Percentiles rank a stretch among this genome's conserved stretches.
phyloP scores from a whole-genome alignment of 2,113 vertebrate species.

The Agelaius tricolor region DNA sequence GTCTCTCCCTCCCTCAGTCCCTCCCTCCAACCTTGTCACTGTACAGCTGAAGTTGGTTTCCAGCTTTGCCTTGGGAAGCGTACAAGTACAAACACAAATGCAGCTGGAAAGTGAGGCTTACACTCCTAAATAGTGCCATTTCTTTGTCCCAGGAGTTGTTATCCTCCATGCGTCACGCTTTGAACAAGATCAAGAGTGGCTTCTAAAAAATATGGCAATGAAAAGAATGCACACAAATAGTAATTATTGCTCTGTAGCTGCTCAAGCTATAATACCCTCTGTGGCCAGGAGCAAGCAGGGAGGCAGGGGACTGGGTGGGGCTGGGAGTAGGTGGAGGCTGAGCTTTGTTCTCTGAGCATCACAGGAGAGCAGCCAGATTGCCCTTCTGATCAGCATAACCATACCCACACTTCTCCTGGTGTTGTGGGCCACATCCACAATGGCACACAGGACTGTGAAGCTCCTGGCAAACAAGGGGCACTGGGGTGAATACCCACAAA shows the following conservation, averaged over 20 bases:
- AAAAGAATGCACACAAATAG: constrained; percentile 54
- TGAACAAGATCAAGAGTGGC: constrained; percentile 60
- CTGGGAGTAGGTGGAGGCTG: constrained; percentile 27
- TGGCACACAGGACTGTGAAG: neutral
- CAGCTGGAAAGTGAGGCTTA: neutral
- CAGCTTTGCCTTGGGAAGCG: neutral
- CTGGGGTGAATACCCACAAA: neutral
- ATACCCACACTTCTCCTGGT: neutral
- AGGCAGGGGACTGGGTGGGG: constrained; percentile 42
- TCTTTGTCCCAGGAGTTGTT: neutral
- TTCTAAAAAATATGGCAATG: constrained; percentile 23
- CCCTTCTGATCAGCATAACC: constrained; percentile 32
- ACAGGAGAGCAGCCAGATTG: neutral
- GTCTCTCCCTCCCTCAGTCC: neutral
- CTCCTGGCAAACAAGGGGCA: neutral
- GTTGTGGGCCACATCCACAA: neutral
- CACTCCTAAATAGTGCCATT: neutral
- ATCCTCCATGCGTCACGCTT: neutral
- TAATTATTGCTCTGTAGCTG: constrained; percentile 47
- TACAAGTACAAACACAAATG: neutral
- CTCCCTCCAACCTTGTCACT: neutral
- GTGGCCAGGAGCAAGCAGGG: constrained; percentile 29
- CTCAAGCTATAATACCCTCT: constrained; percentile 28
- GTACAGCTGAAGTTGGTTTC: constrained; percentile 4
- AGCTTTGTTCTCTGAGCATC: constrained; percentile 50